Percentiles rank a stretch among this genome's conserved stretches.
Evolutionary conservation across 2,888 invertebrate species (phyloP).

Genomic region (Andrena hattorfiana): DNA sequence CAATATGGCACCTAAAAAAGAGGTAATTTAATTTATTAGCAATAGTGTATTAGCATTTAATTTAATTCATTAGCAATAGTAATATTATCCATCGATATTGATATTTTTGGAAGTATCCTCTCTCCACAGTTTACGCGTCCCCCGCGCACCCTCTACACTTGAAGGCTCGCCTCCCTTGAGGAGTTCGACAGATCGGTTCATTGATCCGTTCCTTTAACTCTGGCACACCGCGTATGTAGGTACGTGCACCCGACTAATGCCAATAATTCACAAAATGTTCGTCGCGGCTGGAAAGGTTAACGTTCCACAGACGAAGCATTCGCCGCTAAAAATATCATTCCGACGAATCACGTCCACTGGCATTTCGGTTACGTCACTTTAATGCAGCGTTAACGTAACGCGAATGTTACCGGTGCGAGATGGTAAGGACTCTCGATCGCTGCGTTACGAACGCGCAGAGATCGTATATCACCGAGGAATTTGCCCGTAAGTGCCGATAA

Average conservation of each 20-base stretch:
- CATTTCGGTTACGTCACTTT: slow-evolving; percentile 26
- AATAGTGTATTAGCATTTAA: too few relatives aligned
- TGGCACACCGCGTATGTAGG: background rate
- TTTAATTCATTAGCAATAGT: too few relatives aligned
- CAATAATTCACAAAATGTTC: slow-evolving; percentile 12
- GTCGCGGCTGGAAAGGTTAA: slow-evolving; percentile 23
- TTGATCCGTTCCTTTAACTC: background rate
- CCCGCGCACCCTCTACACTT: too few relatives aligned
- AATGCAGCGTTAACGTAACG: slow-evolving; percentile 34
- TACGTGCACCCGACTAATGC: background rate
- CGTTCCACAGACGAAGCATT: slow-evolving; percentile 28
- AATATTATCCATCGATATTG: too few relatives aligned
- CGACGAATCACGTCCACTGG: slow-evolving; percentile 29
- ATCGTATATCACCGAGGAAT: slow-evolving; percentile 8
- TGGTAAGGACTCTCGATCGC: slow-evolving; percentile 10
- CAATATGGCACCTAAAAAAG: too few relatives aligned
- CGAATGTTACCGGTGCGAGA: background rate
- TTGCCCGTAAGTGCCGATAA: background rate
- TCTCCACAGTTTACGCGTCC: too few relatives aligned
- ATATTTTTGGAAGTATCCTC: too few relatives aligned
- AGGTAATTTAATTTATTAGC: too few relatives aligned
- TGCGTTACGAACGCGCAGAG: background rate
- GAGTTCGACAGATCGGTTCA: background rate
- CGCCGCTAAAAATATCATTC: slow-evolving; percentile 36
- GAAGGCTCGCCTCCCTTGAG: too few relatives aligned